These are phyloP conservation scores for Pollenia griseotomentosa DNA, from an alignment of 2,888 invertebrate species.

Conservation along the genomic window DNA sequence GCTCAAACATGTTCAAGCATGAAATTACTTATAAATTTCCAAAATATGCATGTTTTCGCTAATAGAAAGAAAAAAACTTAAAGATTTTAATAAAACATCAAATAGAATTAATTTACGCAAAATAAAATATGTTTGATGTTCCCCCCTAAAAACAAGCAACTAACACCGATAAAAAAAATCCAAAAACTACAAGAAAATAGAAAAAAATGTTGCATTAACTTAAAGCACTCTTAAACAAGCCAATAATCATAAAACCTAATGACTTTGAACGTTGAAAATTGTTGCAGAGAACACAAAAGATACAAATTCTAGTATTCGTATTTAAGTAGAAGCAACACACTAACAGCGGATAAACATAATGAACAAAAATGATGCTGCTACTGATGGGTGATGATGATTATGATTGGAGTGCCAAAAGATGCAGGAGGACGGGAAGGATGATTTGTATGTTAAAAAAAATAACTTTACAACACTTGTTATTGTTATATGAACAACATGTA, in stretches of 20 bases:
- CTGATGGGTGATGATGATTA: slow-evolving; percentile 58
- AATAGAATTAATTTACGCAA: slow-evolving; percentile 70
- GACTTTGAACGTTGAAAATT: slow-evolving; percentile 76
- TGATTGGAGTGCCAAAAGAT: slow-evolving; percentile 29
- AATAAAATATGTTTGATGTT: slow-evolving; percentile 72
- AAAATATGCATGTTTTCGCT: slow-evolving; percentile 1
- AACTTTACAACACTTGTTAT: slow-evolving; percentile 63
- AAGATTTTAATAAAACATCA: slow-evolving; percentile 35
- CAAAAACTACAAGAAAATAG: slow-evolving; percentile 43
- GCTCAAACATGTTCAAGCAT: slow-evolving; percentile 74
- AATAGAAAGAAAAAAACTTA: neutral
- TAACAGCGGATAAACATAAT: slow-evolving; percentile 63
- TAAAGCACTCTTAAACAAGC: slow-evolving; percentile 79
- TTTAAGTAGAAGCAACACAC: slow-evolving; percentile 29
- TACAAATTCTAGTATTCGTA: slow-evolving; percentile 34
- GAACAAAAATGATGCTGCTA: slow-evolving; percentile 53
- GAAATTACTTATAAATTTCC: slow-evolving; percentile 77
- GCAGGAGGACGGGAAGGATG: neutral
- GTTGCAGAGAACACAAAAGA: slow-evolving; percentile 50
- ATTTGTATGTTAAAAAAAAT: slow-evolving; percentile 15
- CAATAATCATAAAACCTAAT: slow-evolving; percentile 83
- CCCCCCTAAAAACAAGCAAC: slow-evolving; percentile 53
- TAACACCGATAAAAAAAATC: slow-evolving; percentile 68
- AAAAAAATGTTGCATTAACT: slow-evolving; percentile 64
- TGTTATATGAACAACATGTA: slow-evolving; percentile 68